Evolutionary conservation across 1,140 invertebrate genomes (phyloP).

Genomic region (Matsumurasca onukii): DNA sequence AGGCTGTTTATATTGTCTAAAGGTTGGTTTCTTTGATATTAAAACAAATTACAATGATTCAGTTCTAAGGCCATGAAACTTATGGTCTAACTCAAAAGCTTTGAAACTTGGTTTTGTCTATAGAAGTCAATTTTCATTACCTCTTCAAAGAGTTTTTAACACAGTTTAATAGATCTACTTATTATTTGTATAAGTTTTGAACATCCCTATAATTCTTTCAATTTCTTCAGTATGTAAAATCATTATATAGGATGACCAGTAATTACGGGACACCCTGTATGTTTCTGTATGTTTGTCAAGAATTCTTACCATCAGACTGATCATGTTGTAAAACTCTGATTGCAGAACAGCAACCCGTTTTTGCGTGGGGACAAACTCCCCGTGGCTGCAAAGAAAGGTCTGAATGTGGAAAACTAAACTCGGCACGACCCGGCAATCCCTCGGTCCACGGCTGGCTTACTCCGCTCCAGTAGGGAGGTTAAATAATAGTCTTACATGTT

Average conservation of each 20-base stretch:
- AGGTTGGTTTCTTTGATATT: too few relatives aligned
- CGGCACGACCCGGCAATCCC: neutral
- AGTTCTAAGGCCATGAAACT: too few relatives aligned
- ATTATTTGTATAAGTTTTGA: neutral
- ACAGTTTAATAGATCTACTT: neutral
- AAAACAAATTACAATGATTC: too few relatives aligned
- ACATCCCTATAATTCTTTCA: neutral
- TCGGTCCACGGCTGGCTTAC: neutral
- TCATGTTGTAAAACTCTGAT: slow-evolving; percentile 34
- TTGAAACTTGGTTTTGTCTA: too few relatives aligned
- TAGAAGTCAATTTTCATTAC: too few relatives aligned
- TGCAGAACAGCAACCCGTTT: slow-evolving; percentile 72
- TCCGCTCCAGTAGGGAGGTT: slow-evolving; percentile 16
- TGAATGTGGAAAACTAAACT: slow-evolving; percentile 50
- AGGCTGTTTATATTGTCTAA: too few relatives aligned
- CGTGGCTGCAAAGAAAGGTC: slow-evolving; percentile 86
- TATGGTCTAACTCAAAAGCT: too few relatives aligned
- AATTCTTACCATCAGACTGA: neutral
- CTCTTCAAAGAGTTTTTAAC: too few relatives aligned
- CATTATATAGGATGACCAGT: neutral
- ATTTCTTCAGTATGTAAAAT: neutral
- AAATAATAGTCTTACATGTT: neutral
- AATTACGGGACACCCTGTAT: neutral
- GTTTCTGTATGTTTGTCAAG: neutral
- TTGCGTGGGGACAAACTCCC: slow-evolving; percentile 78